phyloP scores from a whole-genome alignment of 2,797 vertebrate species.

The Sebastes iracundus region DNA sequence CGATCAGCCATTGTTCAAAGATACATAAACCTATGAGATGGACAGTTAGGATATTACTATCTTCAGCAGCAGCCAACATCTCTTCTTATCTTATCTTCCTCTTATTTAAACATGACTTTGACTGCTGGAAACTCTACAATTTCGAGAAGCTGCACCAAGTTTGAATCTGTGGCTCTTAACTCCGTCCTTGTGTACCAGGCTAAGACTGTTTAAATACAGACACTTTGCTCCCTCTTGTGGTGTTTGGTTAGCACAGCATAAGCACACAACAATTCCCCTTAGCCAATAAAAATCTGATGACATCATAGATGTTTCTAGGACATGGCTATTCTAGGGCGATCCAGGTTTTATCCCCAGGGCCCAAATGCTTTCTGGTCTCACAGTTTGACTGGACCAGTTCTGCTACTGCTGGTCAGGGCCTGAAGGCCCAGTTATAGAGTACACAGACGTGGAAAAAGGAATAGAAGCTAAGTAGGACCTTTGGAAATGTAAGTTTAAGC shows the following conservation, averaged over 20 bases:
- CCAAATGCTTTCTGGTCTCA: slow-evolving; percentile 44
- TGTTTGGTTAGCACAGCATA: not conserved
- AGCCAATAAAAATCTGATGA: slow-evolving; percentile 49
- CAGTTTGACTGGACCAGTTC: slow-evolving; percentile 59
- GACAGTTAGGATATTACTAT: not conserved
- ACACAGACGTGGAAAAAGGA: not conserved
- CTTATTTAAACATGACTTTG: not conserved
- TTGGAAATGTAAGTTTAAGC: not conserved
- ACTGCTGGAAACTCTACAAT: not conserved
- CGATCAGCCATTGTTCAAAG: not conserved
- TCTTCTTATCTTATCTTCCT: not conserved
- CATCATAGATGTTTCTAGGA: slow-evolving; percentile 68
- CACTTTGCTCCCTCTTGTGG: slow-evolving; percentile 70
- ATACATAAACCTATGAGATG: not conserved
- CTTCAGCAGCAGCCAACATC: not conserved
- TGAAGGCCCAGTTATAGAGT: slow-evolving; percentile 24
- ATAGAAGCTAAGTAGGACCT: not conserved
- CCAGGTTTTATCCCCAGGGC: slow-evolving; percentile 64
- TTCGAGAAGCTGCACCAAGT: not conserved
- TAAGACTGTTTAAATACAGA: not conserved
- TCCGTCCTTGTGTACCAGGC: not conserved
- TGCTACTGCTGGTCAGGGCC: slow-evolving; percentile 22
- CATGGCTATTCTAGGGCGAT: slow-evolving; percentile 58
- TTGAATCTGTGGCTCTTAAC: not conserved
- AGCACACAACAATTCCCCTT: not conserved